Conservation (phyloP, 2,888 invertebrate species). For the Hedya salicella region DNA sequence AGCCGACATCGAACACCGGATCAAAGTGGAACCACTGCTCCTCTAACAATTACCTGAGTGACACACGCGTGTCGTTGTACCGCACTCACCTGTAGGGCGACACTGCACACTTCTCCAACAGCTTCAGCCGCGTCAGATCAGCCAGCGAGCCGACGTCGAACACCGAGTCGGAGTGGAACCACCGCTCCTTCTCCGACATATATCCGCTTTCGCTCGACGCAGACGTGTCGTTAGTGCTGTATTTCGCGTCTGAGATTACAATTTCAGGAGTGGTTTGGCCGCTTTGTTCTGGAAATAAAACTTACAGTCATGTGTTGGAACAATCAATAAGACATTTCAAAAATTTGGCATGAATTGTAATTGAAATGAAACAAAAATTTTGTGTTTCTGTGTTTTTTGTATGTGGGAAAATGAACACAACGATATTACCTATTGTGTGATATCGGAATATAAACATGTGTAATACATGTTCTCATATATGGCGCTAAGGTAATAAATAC, state of each 20-base stretch:
- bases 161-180: slow-evolving; percentile 62
- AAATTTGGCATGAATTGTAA: no score
- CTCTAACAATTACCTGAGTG: no score
- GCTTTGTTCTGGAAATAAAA: slow-evolving; percentile 43
- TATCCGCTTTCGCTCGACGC: slow-evolving; percentile 65
- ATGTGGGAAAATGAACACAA: no score
- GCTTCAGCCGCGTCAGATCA: slow-evolving; percentile 76
- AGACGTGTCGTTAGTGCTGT: slow-evolving; percentile 56
- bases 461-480: no score
- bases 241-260: slow-evolving; percentile 51
- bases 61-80: neutral
- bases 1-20: neutral
- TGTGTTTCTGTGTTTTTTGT: no score
- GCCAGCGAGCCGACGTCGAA: slow-evolving; percentile 82
- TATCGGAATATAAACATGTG: no score
- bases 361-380: no score
- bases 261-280: slow-evolving; percentile 61
- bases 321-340: neutral
- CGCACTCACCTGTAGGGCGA: slow-evolving; percentile 76
- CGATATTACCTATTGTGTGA: no score
- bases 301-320: no score
- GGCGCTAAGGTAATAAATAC: no score
- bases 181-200: slow-evolving; percentile 46
- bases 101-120: slow-evolving; percentile 72
- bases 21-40: no score